phyloP scores from a whole-genome alignment of 2,888 invertebrate species.

The Corbicula japonica region DNA sequence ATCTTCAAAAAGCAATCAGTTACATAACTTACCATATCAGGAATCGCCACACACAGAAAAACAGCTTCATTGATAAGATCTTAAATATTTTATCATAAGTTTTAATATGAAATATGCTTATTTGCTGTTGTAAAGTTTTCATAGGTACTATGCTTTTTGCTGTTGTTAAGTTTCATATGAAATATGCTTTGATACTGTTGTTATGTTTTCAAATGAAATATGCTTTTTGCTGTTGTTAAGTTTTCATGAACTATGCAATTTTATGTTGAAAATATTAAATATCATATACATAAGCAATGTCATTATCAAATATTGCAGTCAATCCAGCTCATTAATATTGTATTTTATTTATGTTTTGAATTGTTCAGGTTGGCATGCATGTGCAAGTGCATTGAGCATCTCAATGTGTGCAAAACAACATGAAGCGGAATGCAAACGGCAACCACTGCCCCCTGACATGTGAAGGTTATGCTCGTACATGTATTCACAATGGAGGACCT shows the following conservation, averaged over 20 bases:
- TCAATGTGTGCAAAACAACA: constrained; percentile 72
- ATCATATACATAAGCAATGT: neutral
- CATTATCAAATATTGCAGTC: too few relatives aligned
- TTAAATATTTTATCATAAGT: too few relatives aligned
- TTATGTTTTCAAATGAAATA: neutral
- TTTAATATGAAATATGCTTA: too few relatives aligned
- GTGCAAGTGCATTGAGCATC: constrained; percentile 72
- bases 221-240: neutral
- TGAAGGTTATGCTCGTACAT: constrained; percentile 75
- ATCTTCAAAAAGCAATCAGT: neutral
- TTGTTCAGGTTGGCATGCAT: constrained; percentile 68
- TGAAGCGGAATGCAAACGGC: constrained; percentile 70
- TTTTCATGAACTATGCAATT: neutral
- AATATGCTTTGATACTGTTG: too few relatives aligned
- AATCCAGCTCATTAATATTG: too few relatives aligned
- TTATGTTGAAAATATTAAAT: neutral
- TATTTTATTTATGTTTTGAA: neutral
- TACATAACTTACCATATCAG: neutral
- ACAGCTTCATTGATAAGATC: neutral
- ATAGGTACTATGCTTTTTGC: neutral
- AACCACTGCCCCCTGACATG: constrained; percentile 72
- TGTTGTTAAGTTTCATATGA: too few relatives aligned
- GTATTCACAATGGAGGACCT: constrained; percentile 81
- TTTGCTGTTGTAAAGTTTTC: neutral
- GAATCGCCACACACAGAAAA: neutral